Evolutionary conservation across 1,140 invertebrate genomes (phyloP), one percentile per base, ranked within the genome.

Genomic region (Contarinia nasturtii): DNA sequence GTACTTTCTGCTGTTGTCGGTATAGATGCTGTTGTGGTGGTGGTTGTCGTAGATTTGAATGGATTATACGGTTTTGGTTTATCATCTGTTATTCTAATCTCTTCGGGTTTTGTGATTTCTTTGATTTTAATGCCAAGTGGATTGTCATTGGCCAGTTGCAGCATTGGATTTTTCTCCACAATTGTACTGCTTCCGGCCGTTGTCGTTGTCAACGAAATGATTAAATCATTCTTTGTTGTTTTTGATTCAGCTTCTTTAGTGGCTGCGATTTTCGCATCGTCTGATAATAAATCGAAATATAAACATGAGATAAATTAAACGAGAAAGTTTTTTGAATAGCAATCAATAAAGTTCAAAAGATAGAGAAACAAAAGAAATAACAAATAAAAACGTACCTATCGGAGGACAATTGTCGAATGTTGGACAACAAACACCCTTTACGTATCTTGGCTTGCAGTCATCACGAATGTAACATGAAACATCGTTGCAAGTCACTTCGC

Each of bases 341-440:
- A n/a, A n/a, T n/a, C n/a, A n/a, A n/a, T n/a, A n/a, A n/a, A n/a
- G n/a, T n/a, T n/a, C n/a, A n/a, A n/a, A n/a, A n/a, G n/a, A n/a
- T n/a, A n/a, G n/a, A n/a, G n/a, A n/a, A n/a, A n/a, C n/a, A n/a
- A n/a, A n/a, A n/a, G n/a, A n/a, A n/a, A n/a, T n/a, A n/a, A n/a
- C n/a, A n/a, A n/a, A n/a, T n/a, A n/a, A n/a, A n/a, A n/a, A n/a
- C 21, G 47, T 59, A 75, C 71, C 76, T 65, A 73, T 68, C 34
- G 73, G 71, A 36, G 80, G 77, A 61, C 82, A 84, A 63, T 84
- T 77, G 54, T 83, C 79, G 57, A 83, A 85, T 54, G 79, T 76
- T 2, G 80, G 82, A 56, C 82, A 85, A 60, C 82, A 85, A 52
- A 76, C 70, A 8, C 79, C 79, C 2, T 73, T 67, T 33, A 81